phyloP scores from a whole-genome alignment of 2,113 vertebrate species.

The Phoxinus phoxinus region DNA sequence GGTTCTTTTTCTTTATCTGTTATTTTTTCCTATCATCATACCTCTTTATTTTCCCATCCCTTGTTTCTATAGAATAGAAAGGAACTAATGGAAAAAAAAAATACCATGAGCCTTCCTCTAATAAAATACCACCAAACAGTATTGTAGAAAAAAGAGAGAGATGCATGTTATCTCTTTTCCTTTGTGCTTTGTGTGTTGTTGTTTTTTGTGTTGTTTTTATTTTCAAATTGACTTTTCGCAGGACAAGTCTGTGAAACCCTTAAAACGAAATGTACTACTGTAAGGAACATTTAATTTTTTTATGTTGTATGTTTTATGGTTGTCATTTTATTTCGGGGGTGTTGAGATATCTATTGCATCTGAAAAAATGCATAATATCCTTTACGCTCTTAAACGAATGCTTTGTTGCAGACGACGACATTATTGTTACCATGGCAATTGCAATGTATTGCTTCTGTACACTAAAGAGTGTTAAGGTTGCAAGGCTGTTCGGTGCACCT shows the following conservation, averaged over 20 bases:
- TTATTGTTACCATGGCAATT: constrained; percentile 60
- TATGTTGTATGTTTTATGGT: background rate
- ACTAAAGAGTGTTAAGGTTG: constrained; percentile 66
- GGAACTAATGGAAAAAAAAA: constrained; percentile 51
- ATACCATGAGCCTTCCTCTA: constrained; percentile 36
- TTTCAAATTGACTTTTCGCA: constrained; percentile 50
- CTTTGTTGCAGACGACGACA: constrained; percentile 36
- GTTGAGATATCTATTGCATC: constrained; percentile 61
- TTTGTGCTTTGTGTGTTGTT: constrained; percentile 64
- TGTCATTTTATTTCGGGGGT: constrained; percentile 60
- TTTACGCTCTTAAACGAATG: constrained; percentile 60
- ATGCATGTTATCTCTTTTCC: constrained; percentile 54
- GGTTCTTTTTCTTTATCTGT: background rate
- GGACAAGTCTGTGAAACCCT: constrained; percentile 26
- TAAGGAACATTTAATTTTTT: constrained; percentile 63
- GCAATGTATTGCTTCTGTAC: constrained; percentile 63
- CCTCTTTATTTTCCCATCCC: constrained; percentile 38
- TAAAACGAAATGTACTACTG: constrained; percentile 64
- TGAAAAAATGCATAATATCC: constrained; percentile 48
- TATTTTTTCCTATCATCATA: background rate
- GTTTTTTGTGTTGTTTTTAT: constrained; percentile 57
- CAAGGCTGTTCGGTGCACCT: constrained; percentile 13
- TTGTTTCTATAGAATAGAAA: constrained; percentile 66
- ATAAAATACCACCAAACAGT: constrained; percentile 68
- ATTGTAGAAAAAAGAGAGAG: constrained; percentile 61